Evolutionary conservation across 2,797 vertebrate species (phyloP).

Genomic region (Microchirus variegatus): DNA sequence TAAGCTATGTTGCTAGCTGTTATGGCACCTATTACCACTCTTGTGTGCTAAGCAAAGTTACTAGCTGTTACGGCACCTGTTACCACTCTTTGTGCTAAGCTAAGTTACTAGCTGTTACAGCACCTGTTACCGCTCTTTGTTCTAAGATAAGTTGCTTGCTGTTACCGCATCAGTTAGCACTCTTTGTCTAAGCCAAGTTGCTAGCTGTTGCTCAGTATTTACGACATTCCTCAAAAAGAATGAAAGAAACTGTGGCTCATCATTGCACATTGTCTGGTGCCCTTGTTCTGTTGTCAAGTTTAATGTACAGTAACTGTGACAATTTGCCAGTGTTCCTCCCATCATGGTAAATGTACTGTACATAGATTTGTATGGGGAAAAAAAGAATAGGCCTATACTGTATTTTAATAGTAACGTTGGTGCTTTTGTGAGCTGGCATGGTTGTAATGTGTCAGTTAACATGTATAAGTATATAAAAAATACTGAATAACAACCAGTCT

Average conservation of each 20-base stretch:
- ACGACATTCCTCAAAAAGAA: too few species aligned
- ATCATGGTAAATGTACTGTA: conserved; percentile 68
- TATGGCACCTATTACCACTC: too few species aligned
- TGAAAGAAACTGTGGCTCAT: background rate
- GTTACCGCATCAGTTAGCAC: too few species aligned
- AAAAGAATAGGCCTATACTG: conserved; percentile 8
- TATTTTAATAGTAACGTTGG: conserved; percentile 17
- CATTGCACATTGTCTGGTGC: conserved; percentile 23
- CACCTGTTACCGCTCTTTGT: too few species aligned
- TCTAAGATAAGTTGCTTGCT: too few species aligned
- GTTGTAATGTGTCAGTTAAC: conserved; percentile 37
- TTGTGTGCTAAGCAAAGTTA: too few species aligned
- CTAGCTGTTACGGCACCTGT: too few species aligned
- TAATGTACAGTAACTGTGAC: conserved; percentile 35
- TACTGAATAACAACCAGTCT: conserved; percentile 16
- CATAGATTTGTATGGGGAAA: conserved; percentile 36
- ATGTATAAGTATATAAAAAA: conserved; percentile 11
- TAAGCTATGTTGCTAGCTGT: background rate
- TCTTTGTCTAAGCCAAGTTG: background rate
- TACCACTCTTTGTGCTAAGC: too few species aligned
- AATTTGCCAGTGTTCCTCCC: conserved; percentile 56
- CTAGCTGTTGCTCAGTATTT: too few species aligned
- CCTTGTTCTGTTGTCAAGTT: conserved; percentile 30
- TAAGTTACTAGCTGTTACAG: too few species aligned
- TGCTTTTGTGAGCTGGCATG: conserved; percentile 37